phyloP scores from a whole-genome alignment of 1,140 invertebrate genomes.

The Melitaea cinxia region DNA sequence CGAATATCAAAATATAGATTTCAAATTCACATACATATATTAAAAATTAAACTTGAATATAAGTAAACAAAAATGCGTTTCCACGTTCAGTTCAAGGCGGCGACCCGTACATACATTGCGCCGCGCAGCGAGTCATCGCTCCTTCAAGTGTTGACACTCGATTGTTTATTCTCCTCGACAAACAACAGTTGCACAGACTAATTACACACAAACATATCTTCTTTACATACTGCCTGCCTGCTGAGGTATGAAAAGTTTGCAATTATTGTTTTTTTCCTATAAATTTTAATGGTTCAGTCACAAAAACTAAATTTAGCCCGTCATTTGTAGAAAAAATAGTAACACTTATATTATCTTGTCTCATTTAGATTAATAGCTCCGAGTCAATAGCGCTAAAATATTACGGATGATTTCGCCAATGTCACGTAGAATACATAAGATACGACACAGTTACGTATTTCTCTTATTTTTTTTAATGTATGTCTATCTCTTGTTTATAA shows the following conservation, averaged over 20 bases:
- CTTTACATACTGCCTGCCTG: conserved; percentile 33
- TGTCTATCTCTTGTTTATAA: no score
- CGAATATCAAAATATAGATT: neutral
- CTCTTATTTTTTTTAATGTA: no score
- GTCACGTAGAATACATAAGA: no score
- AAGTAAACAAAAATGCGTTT: conserved; percentile 21
- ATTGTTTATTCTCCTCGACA: conserved; percentile 70
- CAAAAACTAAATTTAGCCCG: no score
- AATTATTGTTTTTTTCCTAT: neutral
- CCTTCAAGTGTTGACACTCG: conserved; percentile 72
- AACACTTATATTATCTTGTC: no score
- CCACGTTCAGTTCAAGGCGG: conserved; percentile 32
- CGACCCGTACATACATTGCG: conserved; percentile 43
- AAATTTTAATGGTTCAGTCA: no score
- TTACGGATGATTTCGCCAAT: no score
- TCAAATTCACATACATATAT: conserved; percentile 6
- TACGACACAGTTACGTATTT: no score
- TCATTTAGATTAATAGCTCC: no score
- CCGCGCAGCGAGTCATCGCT: conserved; percentile 70
- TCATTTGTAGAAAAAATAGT: no score
- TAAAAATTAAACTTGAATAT: conserved; percentile 9
- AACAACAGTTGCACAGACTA: conserved; percentile 72
- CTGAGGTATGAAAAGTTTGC: neutral
- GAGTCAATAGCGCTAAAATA: no score
- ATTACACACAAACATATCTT: conserved; percentile 61